Evolutionary conservation across 2,888 invertebrate species (phyloP).

Genomic region (Mongoloraphidia duomilia): DNA sequence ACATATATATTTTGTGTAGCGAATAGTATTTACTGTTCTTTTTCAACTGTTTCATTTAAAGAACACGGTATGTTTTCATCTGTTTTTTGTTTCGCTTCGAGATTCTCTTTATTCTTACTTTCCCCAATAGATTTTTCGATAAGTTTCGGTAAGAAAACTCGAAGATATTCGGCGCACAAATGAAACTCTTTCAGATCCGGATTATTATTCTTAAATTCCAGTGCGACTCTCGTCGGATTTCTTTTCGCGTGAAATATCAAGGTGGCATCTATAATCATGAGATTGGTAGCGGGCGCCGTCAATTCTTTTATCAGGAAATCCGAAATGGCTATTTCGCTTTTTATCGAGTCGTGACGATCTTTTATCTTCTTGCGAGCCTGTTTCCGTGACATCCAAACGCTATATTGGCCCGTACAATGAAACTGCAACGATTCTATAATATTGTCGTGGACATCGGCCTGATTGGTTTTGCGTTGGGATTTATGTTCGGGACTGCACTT

Average conservation of each 20-base stretch:
- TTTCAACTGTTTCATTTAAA: no score
- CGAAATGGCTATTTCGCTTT: constrained; percentile 26
- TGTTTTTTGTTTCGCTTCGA: no score
- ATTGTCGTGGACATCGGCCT: constrained; percentile 26
- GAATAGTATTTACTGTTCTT: no score
- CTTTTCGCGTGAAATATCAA: constrained; percentile 20
- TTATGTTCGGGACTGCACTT: constrained; percentile 20
- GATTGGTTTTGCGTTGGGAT: constrained; percentile 23
- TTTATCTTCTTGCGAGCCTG: constrained; percentile 16
- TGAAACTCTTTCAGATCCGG: no score
- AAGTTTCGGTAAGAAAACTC: no score
- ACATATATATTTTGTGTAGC: no score
- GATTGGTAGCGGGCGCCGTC: constrained; percentile 11
- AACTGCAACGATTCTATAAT: constrained; percentile 19
- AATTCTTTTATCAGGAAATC: constrained; percentile 19
- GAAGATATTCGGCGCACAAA: no score
- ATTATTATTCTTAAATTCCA: neutral
- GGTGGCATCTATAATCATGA: constrained; percentile 22
- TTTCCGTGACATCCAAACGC: constrained; percentile 25
- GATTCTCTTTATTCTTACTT: no score
- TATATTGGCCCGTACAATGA: constrained; percentile 22
- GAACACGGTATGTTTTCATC: no score
- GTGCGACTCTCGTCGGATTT: constrained; percentile 16
- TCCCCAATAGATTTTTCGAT: no score
- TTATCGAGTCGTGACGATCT: constrained; percentile 19